Evolutionary conservation across 2,797 vertebrate species (phyloP).

Genomic region (Hipposideros larvatus): DNA sequence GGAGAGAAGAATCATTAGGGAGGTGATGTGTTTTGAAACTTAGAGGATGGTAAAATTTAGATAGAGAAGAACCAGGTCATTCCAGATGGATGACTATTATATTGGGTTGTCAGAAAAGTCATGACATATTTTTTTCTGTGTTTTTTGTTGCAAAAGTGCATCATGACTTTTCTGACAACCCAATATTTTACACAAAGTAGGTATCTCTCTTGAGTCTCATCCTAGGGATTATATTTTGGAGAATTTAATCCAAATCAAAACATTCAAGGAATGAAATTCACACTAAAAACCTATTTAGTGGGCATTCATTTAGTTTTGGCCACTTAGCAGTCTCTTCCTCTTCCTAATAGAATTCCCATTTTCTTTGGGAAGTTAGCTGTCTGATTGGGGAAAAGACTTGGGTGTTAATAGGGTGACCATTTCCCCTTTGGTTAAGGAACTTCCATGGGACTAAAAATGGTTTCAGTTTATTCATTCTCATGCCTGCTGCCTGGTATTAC

Average conservation of each 20-base stretch:
- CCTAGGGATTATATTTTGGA: not conserved
- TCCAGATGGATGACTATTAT: not conserved
- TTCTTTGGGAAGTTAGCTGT: not conserved
- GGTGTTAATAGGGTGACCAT: not conserved
- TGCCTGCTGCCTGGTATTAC: not conserved
- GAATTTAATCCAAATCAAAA: conserved; percentile 33
- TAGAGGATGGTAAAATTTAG: not conserved
- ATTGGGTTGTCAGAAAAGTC: not conserved
- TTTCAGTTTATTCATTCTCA: not conserved
- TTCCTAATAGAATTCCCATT: not conserved
- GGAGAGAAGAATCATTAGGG: not conserved
- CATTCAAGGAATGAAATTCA: not conserved
- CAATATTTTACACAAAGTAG: not conserved
- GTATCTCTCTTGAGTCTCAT: not conserved
- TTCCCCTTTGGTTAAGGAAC: not conserved
- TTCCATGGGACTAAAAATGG: not conserved
- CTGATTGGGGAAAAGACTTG: not conserved
- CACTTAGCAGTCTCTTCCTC: not conserved
- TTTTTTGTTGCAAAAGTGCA: too few species aligned
- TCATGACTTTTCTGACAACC: too few species aligned
- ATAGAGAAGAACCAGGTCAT: not conserved
- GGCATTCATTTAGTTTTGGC: not conserved
- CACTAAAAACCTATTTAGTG: not conserved
- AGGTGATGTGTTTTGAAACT: not conserved
- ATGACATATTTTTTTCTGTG: too few species aligned